Base-by-base conservation (phyloP, 1,140 invertebrate genomes). In the Lepidurus couesii region DNA sequence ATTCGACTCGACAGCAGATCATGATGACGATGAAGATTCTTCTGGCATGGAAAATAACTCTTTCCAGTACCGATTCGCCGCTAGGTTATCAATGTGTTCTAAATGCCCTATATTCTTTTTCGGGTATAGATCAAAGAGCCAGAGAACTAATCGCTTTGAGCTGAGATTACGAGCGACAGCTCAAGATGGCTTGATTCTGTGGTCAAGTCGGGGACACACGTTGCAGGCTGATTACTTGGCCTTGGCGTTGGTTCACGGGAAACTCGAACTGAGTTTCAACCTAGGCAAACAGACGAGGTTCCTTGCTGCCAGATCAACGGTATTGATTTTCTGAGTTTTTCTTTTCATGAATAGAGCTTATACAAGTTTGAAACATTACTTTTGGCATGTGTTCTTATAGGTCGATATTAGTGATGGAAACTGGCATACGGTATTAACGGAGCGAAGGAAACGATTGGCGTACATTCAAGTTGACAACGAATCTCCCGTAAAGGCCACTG, bases 361-460 rank as follows among this genome's bases (percentile, higher is more conserved):
- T 75, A 21, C 13, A 21, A 42, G n/a, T 65, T 16, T 21, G 13
- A 65, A 7, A 34, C 5, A 77, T 42, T n/a, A 73, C 16, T 34
- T 10, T 42, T 13, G 7, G 16, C 43, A n/a, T 44, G 0, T 21
- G n/a, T 75, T 78, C 42, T 77, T 78, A 8, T 81, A 90, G 88
- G 84, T 90, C 82, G 47, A 88, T 82, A 88, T 93, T 2, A 87
- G 90, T 82, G 91, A 94, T 85, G 91, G 91, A 0, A 83, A 90
- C 65, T 93, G 92, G 92, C 92, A 94, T 83, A 89, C 88, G 24
- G 86, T 92, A 6, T 85, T 87, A 8, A 88, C 91, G 74, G 88
- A 87, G 80, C 88, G 92, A 81, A 87, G 91, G 80, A 91, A 91
- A 83, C 84, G 90, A 81, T 85, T 90, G 34, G 90, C 90, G 16